Evolutionary conservation across 2,888 invertebrate species (phyloP).

Genomic region (Invenusta paracnida): DNA sequence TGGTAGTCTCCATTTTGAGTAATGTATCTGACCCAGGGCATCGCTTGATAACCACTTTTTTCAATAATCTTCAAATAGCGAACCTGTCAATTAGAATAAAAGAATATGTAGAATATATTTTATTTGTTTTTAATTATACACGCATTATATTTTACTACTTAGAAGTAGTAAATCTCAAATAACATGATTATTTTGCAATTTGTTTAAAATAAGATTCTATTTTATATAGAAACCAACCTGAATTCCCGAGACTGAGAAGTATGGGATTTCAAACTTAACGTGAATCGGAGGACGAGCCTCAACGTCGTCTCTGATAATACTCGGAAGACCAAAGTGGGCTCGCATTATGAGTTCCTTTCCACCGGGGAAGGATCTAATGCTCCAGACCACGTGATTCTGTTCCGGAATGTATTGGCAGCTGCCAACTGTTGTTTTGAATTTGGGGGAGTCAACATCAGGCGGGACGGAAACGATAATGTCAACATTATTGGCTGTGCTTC

Average conservation of each 20-base stretch:
- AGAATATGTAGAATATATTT: too few species aligned
- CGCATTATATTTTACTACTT: too few species aligned
- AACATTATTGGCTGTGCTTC: constrained; percentile 96
- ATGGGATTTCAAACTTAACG: constrained; percentile 97
- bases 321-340: constrained; percentile 92
- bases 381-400: constrained; percentile 92
- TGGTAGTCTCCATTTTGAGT: too few species aligned
- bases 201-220: too few species aligned
- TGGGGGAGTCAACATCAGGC: constrained; percentile 88
- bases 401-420: constrained; percentile 95
- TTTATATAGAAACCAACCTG: too few species aligned
- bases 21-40: too few species aligned
- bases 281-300: constrained; percentile 96
- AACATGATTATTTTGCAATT: too few species aligned
- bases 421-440: constrained; percentile 93
- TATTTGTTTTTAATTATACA: too few species aligned
- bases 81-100: too few species aligned
- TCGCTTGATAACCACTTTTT: too few species aligned
- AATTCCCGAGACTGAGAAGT: constrained; percentile 95
- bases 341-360: constrained; percentile 97
- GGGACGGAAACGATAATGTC: constrained; percentile 71
- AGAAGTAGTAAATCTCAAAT: too few species aligned
- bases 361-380: constrained; percentile 91
- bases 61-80: too few species aligned
- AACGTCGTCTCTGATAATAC: constrained; percentile 84